These are phyloP conservation scores for Gobio occitaniae DNA, from an alignment of 2,797 vertebrate genomes.

Conservation along the genomic window DNA sequence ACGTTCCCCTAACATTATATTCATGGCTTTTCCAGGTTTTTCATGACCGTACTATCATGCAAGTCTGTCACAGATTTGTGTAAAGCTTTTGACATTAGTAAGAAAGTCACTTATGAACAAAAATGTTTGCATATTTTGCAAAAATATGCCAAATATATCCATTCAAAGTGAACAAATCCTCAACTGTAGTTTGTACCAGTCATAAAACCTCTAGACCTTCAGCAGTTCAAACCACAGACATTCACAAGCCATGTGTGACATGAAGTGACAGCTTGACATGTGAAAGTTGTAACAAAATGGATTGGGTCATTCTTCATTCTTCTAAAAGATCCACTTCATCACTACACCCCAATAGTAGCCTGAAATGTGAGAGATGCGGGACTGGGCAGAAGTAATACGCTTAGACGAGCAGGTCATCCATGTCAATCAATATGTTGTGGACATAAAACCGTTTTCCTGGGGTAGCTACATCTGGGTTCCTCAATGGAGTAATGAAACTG, in stretches of 20 bases:
- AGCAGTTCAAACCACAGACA: neutral
- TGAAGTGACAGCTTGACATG: neutral
- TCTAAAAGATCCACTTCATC: conserved; percentile 21
- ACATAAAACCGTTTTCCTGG: conserved; percentile 29
- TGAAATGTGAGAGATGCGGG: conserved; percentile 3
- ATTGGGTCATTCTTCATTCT: neutral
- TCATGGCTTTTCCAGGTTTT: no score
- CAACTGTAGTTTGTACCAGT: neutral
- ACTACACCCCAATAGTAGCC: neutral
- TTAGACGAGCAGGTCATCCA: conserved; percentile 13
- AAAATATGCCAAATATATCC: neutral
- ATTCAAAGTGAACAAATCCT: neutral
- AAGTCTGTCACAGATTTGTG: neutral
- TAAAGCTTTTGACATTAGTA: no score
- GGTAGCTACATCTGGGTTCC: conserved; percentile 2
- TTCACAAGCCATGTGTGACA: conserved; percentile 3
- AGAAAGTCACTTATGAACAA: neutral
- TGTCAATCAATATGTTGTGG: conserved; percentile 44
- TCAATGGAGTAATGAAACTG: conserved; percentile 31
- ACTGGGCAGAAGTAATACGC: conserved; percentile 16
- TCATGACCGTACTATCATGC: neutral
- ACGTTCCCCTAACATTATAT: no score
- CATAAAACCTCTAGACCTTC: neutral
- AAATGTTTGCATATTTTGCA: neutral
- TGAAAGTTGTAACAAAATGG: conserved; percentile 2